phyloP scores from a whole-genome alignment of 2,888 invertebrate genomes.

The Aethes cnicana region DNA sequence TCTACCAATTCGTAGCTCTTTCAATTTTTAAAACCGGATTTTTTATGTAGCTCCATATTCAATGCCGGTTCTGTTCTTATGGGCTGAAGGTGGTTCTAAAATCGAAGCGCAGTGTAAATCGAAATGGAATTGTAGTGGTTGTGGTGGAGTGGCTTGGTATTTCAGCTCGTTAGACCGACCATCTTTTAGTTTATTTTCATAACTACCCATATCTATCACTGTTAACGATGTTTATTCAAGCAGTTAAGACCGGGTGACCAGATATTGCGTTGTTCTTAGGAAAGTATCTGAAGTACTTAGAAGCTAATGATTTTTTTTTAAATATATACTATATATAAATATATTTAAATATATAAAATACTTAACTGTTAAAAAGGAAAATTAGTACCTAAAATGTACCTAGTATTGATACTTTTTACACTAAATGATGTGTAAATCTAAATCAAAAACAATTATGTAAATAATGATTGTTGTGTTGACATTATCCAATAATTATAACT shows the following conservation, averaged over 20 bases:
- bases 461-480: too few species aligned
- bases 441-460: too few species aligned
- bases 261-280: slow-evolving; percentile 2
- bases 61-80: slow-evolving; percentile 40
- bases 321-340: too few species aligned
- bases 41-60: slow-evolving; percentile 23
- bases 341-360: too few species aligned
- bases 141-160: slow-evolving; percentile 41
- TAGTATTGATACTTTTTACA: too few species aligned
- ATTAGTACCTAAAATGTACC: too few species aligned
- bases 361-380: too few species aligned
- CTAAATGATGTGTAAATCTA: too few species aligned
- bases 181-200: slow-evolving; percentile 79
- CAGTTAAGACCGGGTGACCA: slow-evolving; percentile 59
- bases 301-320: too few species aligned
- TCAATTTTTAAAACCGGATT: slow-evolving; percentile 32
- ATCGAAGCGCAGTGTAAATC: slow-evolving; percentile 43
- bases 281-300: background rate
- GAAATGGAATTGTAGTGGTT: slow-evolving; percentile 22
- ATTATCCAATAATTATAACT: too few species aligned
- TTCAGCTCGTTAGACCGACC: slow-evolving; percentile 67
- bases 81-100: background rate
- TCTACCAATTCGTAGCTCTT: slow-evolving; percentile 49
- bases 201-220: slow-evolving; percentile 81
- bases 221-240: slow-evolving; percentile 82